These are phyloP conservation scores for Pomatostomus ruficeps DNA, from an alignment of 2,113 vertebrate species.

Conservation along the genomic window DNA sequence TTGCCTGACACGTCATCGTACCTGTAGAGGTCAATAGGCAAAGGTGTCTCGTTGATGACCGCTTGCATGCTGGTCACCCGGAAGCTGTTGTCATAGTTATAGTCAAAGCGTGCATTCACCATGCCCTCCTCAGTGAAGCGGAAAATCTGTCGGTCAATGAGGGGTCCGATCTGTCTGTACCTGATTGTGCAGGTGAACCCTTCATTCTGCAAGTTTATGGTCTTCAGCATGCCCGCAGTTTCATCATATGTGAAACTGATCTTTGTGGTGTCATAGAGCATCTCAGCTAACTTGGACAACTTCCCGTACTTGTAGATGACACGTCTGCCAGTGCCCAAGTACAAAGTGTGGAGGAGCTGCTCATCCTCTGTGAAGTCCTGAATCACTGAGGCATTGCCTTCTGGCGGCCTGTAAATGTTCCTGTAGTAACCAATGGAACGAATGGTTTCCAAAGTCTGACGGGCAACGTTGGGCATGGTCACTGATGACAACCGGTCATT, in stretches of 20 bases:
- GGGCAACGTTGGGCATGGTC: conserved; percentile 97
- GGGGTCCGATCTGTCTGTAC: conserved; percentile 93
- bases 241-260: conserved; percentile 93
- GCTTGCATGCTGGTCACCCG: conserved; percentile 99
- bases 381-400: conserved; percentile 90
- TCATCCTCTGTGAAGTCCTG: conserved; percentile 95
- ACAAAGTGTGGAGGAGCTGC: conserved; percentile 87
- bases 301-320: conserved; percentile 95
- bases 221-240: conserved; percentile 92
- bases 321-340: conserved; percentile 90
- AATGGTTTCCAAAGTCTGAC: conserved; percentile 90
- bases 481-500: conserved; percentile 91
- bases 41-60: conserved; percentile 92
- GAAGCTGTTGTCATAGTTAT: conserved; percentile 98
- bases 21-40: conserved; percentile 95
- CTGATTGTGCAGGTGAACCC: conserved; percentile 95
- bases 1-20: conserved; percentile 97
- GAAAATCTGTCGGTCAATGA: conserved; percentile 96
- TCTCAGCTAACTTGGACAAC: conserved; percentile 88
- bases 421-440: conserved; percentile 96
- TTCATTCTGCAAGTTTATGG: conserved; percentile 91
- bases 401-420: conserved; percentile 91
- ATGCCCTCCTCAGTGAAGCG: conserved; percentile 98
- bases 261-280: conserved; percentile 92
- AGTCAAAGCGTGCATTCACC: conserved; percentile 97